phyloP scores from a whole-genome alignment of 64 coral and sea anemone genomes.

The Stichodactyla mertensii region DNA sequence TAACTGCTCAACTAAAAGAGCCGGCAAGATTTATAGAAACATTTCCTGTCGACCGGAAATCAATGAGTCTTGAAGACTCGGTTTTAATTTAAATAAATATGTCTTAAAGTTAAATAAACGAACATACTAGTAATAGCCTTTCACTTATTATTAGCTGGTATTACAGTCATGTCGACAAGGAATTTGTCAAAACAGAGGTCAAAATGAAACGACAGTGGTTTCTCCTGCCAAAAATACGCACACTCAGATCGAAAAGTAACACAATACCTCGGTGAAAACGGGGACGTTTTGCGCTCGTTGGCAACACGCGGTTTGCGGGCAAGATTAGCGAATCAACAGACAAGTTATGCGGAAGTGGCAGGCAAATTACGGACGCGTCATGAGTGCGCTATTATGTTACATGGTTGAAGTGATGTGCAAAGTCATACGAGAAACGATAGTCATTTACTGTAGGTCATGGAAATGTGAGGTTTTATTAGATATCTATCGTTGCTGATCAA shows the following conservation, averaged over 20 bases:
- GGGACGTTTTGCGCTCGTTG: not conserved
- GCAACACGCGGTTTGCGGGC: not conserved
- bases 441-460: not conserved
- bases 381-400: not conserved
- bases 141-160: too few relatives aligned
- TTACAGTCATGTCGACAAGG: too few relatives aligned
- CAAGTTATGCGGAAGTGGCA: not conserved
- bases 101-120: too few relatives aligned
- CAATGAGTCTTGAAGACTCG: too few relatives aligned
- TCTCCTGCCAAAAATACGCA: too few relatives aligned
- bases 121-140: too few relatives aligned
- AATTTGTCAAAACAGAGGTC: too few relatives aligned
- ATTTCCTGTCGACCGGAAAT: too few relatives aligned
- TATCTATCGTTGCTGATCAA: not conserved
- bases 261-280: not conserved
- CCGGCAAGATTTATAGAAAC: too few relatives aligned
- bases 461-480: not conserved
- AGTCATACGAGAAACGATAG: not conserved
- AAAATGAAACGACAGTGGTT: too few relatives aligned
- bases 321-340: not conserved
- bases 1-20: too few relatives aligned
- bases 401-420: not conserved
- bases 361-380: not conserved
- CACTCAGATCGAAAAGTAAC: not conserved
- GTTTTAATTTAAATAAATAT: too few relatives aligned